Conservation (phyloP, 2,797 vertebrate genomes). For the Neopelma chrysocephalum region DNA sequence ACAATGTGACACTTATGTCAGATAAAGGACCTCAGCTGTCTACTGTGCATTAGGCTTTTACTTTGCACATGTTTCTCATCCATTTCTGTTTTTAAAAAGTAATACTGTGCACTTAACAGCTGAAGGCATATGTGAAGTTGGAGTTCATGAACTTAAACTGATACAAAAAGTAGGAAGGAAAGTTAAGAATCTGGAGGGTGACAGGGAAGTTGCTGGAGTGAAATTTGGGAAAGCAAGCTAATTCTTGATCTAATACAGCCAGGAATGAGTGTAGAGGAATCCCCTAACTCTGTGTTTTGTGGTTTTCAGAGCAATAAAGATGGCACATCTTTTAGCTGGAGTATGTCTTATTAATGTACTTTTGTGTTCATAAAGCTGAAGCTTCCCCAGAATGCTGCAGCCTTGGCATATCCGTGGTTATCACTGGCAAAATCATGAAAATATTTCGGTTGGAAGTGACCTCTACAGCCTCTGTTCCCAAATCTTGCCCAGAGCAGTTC, state of each 20-base stretch:
- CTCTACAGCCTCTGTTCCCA: background rate
- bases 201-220: background rate
- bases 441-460: background rate
- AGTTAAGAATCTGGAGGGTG: background rate
- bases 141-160: background rate
- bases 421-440: background rate
- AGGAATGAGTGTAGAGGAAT: background rate
- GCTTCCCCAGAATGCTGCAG: background rate
- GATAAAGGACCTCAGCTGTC: background rate
- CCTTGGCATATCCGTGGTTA: background rate
- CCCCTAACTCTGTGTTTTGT: background rate
- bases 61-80: background rate
- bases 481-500: background rate
- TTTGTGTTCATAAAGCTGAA: background rate
- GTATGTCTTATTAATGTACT: background rate
- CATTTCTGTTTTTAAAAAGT: conserved; percentile 1
- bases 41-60: background rate
- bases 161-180: background rate
- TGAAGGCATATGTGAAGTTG: background rate
- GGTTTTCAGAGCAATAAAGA: background rate
- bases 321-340: background rate
- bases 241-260: background rate
- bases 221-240: background rate
- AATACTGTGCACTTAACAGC: background rate
- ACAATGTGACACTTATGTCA: background rate